Conservation (phyloP, 1,140 invertebrate genomes). For the Kradibia gibbosae region DNA sequence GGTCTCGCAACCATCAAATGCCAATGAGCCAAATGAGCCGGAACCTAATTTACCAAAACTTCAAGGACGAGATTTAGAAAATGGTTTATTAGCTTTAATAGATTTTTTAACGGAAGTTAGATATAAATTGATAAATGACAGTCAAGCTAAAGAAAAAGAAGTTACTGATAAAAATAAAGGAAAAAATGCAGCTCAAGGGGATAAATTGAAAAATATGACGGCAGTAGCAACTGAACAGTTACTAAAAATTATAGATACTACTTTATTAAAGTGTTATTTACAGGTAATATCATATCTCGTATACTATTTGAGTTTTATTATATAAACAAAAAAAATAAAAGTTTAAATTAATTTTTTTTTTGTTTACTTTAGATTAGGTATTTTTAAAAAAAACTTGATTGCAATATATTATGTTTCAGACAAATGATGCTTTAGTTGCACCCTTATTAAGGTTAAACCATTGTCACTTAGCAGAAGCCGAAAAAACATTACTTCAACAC, state of each 20-base stretch:
- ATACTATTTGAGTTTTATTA: background rate
- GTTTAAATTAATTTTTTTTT: background rate
- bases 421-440: slow-evolving; percentile 94
- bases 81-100: slow-evolving; percentile 89
- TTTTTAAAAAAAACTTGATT: background rate
- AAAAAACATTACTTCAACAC: slow-evolving; percentile 88
- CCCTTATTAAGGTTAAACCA: slow-evolving; percentile 93
- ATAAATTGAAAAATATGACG: slow-evolving; percentile 66
- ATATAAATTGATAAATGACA: slow-evolving; percentile 73
- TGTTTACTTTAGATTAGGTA: background rate
- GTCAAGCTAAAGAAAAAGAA: slow-evolving; percentile 67
- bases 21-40: slow-evolving; percentile 69
- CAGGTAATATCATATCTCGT: slow-evolving; percentile 75
- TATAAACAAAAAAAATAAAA: background rate
- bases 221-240: slow-evolving; percentile 76
- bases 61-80: slow-evolving; percentile 89
- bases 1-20: slow-evolving; percentile 79
- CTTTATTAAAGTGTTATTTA: slow-evolving; percentile 95
- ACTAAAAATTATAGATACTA: slow-evolving; percentile 96
- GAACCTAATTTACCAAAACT: slow-evolving; percentile 75
- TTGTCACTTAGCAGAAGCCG: slow-evolving; percentile 95
- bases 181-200: slow-evolving; percentile 65
- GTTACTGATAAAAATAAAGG: slow-evolving; percentile 63
- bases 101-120: slow-evolving; percentile 89
- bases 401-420: slow-evolving; percentile 75